These are phyloP conservation scores for Spisula solida DNA, from an alignment of 2,888 invertebrate genomes.

Conservation along the genomic window DNA sequence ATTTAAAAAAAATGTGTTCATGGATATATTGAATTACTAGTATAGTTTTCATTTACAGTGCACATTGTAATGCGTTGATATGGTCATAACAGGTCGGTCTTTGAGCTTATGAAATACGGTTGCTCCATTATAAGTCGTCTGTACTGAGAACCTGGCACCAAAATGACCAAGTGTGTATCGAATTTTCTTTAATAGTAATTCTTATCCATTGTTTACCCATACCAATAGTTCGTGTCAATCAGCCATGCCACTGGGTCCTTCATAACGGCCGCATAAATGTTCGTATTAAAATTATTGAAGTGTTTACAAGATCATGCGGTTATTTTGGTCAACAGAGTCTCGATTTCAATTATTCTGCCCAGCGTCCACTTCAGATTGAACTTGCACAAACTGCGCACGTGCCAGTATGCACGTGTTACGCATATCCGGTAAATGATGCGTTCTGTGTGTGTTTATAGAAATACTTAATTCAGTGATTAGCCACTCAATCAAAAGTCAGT, in stretches of 20 bases:
- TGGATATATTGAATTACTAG: too few relatives aligned
- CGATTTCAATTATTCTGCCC: conserved; percentile 33
- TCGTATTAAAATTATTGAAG: neutral
- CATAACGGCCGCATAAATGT: neutral
- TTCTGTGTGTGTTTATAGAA: conserved; percentile 62
- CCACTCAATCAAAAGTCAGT: conserved; percentile 50
- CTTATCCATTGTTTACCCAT: neutral
- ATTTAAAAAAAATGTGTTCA: too few relatives aligned
- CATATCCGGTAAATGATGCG: conserved; percentile 23
- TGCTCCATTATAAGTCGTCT: too few relatives aligned
- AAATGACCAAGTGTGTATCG: neutral
- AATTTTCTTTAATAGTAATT: neutral
- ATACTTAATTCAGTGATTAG: conserved; percentile 46
- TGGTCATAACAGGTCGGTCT: too few relatives aligned
- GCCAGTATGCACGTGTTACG: conserved; percentile 43
- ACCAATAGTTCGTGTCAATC: neutral
- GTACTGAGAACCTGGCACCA: too few relatives aligned
- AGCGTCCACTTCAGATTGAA: conserved; percentile 41
- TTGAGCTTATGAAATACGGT: too few relatives aligned
- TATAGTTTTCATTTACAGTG: too few relatives aligned
- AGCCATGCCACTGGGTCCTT: neutral
- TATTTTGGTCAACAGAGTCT: conserved; percentile 60
- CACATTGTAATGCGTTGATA: too few relatives aligned
- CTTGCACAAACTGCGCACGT: conserved; percentile 50
- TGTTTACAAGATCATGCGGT: conserved; percentile 32